Evolutionary conservation across 1,140 invertebrate genomes (phyloP).

Genomic region (Megathymus violae): DNA sequence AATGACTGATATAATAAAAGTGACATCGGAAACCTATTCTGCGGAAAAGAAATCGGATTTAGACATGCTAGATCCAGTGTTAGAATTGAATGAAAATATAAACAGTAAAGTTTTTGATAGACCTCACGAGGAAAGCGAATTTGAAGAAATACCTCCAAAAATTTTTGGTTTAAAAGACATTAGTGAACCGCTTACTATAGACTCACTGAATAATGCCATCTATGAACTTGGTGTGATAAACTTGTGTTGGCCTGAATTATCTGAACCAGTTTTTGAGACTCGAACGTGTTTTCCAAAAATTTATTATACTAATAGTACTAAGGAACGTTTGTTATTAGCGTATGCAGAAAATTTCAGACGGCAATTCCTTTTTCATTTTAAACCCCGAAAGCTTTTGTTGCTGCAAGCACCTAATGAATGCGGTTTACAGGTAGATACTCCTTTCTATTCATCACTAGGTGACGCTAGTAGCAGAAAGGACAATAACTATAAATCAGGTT

Average conservation of each 20-base stretch:
- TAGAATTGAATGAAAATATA: slow-evolving; percentile 70
- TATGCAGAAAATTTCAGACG: slow-evolving; percentile 93
- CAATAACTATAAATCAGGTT: background rate
- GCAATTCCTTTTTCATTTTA: slow-evolving; percentile 89
- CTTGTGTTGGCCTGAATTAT: slow-evolving; percentile 78
- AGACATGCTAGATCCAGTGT: slow-evolving; percentile 63
- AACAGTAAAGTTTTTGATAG: slow-evolving; percentile 59
- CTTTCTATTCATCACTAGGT: slow-evolving; percentile 33
- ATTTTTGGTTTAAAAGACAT: slow-evolving; percentile 65
- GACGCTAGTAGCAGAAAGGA: slow-evolving; percentile 11
- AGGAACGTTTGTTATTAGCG: slow-evolving; percentile 90
- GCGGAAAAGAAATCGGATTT: slow-evolving; percentile 54
- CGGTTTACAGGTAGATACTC: slow-evolving; percentile 85
- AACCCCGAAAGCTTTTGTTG: slow-evolving; percentile 88
- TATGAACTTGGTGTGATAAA: slow-evolving; percentile 75
- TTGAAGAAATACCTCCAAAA: slow-evolving; percentile 64
- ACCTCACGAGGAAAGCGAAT: slow-evolving; percentile 58
- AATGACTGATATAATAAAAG: slow-evolving; percentile 50
- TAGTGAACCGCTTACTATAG: slow-evolving; percentile 58
- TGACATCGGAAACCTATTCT: slow-evolving; percentile 42
- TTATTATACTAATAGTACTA: slow-evolving; percentile 89
- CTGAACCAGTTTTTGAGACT: slow-evolving; percentile 81
- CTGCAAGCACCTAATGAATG: slow-evolving; percentile 93
- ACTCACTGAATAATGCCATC: slow-evolving; percentile 69
- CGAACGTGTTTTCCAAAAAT: slow-evolving; percentile 86